phyloP scores from a whole-genome alignment of 2,797 vertebrate genomes.

The Ataeniobius toweri region DNA sequence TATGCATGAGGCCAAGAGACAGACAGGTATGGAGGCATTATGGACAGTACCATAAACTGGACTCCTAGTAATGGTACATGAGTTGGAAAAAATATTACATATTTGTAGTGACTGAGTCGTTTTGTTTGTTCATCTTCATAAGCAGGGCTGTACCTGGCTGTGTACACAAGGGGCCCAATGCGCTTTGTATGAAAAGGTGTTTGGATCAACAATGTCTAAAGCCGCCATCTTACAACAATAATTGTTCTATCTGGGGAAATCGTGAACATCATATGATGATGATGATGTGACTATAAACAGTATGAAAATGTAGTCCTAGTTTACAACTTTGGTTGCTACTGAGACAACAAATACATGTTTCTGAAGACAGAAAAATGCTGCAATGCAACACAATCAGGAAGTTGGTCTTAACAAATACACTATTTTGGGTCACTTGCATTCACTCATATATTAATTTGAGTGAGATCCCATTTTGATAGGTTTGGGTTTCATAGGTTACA shows the following conservation, averaged over 20 bases:
- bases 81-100: neutral
- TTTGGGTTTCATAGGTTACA: neutral
- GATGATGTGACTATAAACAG: too few relatives aligned
- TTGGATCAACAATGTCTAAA: too few relatives aligned
- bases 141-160: neutral
- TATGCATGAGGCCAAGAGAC: neutral
- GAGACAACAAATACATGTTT: too few relatives aligned
- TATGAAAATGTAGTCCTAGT: too few relatives aligned
- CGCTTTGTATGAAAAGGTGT: too few relatives aligned
- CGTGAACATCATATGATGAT: too few relatives aligned
- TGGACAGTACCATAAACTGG: neutral
- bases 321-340: neutral
- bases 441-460: neutral
- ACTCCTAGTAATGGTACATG: neutral
- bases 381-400: neutral
- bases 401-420: neutral
- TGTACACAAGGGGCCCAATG: too few relatives aligned
- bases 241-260: too few relatives aligned
- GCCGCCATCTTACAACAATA: too few relatives aligned
- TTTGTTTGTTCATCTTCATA: neutral
- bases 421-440: neutral
- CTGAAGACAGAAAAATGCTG: neutral
- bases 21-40: neutral
- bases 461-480: neutral
- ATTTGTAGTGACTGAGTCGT: neutral